Evolutionary conservation across 2,888 invertebrate species (phyloP), one percentile per base, ranked within the genome.

Genomic region (Philereme vetulata): DNA sequence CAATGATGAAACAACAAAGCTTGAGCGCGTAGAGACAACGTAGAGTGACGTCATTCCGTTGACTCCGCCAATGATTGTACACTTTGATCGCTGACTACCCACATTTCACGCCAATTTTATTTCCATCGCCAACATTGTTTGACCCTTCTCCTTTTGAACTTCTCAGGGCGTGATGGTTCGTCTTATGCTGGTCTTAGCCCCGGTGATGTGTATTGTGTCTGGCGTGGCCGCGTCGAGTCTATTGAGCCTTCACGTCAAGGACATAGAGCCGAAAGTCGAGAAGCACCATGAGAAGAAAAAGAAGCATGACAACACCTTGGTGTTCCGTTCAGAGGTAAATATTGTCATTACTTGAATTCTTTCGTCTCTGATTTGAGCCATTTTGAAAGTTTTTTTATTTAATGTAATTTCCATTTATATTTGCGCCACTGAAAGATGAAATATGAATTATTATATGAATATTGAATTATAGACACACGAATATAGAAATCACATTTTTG

Each of bases 191-290:
- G 99, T 99, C 0, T 93, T 99, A 65, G 98, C 99, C 0, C 99
- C 99, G 0, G 98, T 99, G 0, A 99, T 99, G 98, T 99, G 99
- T 80, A 97, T 99, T 65, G 93, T 99, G 52, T 97, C 98, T 0
- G 99, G 98, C 51, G 98, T 99, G 52, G 98, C 98, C 1, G 96
- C 98, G 4, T 98, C 98, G 0, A 95, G 97, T 66, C 86, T 96
- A 35, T 93, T 99, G 36, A 93, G 94, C 44, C 95, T 96, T 68
- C 99, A 98, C 81, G 98, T 98, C 86, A 97, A 96, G 81, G 96
- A 96, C 76, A 90, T 96, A 34, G 95, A 95, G 72, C 93, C 94
- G 53, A 93, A 93, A 67, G 94, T 94, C 63, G 95, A 95, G 71
- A 95, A 95, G 74, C 95, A 94, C 72, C 40, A 52, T 46, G 93